A percentile compares a stretch with the other conserved stretches of the same genome.
These are phyloP conservation scores for Pediacus dermestoides DNA, from an alignment of 2,888 invertebrate species.

Conservation along the genomic window DNA sequence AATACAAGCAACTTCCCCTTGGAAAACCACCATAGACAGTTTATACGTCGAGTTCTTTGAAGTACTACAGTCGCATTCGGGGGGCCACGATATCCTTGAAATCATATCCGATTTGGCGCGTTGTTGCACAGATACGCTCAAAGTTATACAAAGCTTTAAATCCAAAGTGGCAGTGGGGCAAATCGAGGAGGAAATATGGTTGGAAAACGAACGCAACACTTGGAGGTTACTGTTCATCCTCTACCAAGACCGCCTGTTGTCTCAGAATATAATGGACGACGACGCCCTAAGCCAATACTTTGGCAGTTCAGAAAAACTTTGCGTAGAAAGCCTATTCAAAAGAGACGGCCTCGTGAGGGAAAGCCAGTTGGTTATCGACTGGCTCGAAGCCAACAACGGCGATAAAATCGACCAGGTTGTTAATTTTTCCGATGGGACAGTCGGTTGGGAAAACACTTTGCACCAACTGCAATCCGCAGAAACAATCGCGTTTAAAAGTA, in stretches of 20 bases:
- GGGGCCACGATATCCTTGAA: constrained; percentile 42
- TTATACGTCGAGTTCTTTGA: constrained; percentile 48
- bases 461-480: constrained; percentile 63
- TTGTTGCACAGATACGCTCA: constrained; percentile 46
- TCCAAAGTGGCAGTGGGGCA: constrained; percentile 37
- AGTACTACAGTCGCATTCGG: constrained; percentile 41
- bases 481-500: constrained; percentile 58
- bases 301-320: constrained; percentile 58
- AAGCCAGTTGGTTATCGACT: constrained; percentile 84
- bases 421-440: constrained; percentile 76
- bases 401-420: constrained; percentile 56
- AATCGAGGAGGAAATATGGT: constrained; percentile 49
- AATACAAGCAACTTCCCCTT: constrained; percentile 39
- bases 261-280: constrained; percentile 42
- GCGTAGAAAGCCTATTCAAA: constrained; percentile 58
- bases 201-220: constrained; percentile 81
- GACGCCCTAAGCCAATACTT: constrained; percentile 38
- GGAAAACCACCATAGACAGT: constrained; percentile 42
- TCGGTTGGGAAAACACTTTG: constrained; percentile 90
- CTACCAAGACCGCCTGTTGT: constrained; percentile 72
- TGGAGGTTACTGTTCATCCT: constrained; percentile 83
- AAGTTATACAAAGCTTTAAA: constrained; percentile 43
- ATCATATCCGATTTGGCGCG: constrained; percentile 44
- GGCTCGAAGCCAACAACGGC: constrained; percentile 81
- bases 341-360: constrained; percentile 58